A percentile compares a stretch with the other conserved stretches of the same genome.
phyloP scores from a whole-genome alignment of 2,888 invertebrate genomes.

The Acanthosepion lycidas region DNA sequence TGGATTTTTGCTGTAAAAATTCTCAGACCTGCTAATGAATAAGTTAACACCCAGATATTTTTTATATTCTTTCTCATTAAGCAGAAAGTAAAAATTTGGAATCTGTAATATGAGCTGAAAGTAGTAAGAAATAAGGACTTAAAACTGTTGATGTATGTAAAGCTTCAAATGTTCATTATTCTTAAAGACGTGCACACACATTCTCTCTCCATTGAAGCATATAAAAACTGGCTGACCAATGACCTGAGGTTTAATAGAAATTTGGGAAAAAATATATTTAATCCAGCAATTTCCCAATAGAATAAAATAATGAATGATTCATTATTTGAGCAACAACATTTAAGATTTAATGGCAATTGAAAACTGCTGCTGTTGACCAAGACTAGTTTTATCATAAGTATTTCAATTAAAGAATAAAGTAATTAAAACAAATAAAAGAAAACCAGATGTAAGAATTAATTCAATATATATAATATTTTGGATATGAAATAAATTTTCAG shows the following conservation, averaged over 20 bases:
- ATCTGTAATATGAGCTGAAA: not conserved
- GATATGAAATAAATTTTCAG: not conserved
- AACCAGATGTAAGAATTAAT: not conserved
- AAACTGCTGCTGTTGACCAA: not conserved
- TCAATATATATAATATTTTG: too few relatives aligned
- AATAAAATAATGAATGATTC: not conserved
- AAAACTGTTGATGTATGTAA: conserved; percentile 33
- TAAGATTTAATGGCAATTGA: conserved; percentile 7
- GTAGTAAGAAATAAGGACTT: not conserved
- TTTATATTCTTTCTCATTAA: conserved; percentile 33
- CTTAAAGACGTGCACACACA: not conserved
- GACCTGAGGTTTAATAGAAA: conserved; percentile 1
- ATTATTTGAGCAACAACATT: not conserved
- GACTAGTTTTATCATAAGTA: not conserved
- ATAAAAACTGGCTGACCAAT: not conserved
- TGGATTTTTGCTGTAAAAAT: not conserved
- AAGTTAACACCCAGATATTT: conserved; percentile 33
- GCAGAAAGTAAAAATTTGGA: not conserved
- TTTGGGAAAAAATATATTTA: not conserved
- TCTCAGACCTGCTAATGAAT: conserved; percentile 6
- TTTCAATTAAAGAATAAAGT: conserved; percentile 33
- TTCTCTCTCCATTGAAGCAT: not conserved
- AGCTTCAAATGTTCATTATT: not conserved
- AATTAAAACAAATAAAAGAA: conserved; percentile 33
- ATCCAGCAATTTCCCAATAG: conserved; percentile 33